Percentiles rank a stretch among this genome's conserved stretches.
Conservation (phyloP, 2,113 vertebrate genomes). For the Todiramphus saurophagus region DNA sequence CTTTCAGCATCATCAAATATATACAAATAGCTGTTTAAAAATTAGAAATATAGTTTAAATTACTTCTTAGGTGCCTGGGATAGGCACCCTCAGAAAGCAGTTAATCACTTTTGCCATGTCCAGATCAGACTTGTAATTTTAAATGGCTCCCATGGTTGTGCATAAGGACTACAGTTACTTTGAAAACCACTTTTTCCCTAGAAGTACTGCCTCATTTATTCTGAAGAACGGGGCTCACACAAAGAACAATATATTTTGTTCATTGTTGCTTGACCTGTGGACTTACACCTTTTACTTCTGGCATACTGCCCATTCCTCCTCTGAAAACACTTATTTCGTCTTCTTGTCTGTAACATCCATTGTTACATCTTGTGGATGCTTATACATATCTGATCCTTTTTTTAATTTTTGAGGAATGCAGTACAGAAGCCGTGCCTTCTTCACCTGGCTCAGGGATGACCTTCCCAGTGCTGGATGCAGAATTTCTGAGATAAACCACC, state of each 20-base stretch:
- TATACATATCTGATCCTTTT: neutral
- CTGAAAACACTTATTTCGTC: neutral
- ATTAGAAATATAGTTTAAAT: neutral
- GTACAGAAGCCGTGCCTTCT: neutral
- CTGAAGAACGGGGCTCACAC: neutral
- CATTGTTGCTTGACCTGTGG: neutral
- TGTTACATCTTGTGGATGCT: neutral
- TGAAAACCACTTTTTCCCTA: neutral
- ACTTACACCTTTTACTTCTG: neutral
- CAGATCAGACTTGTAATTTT: neutral
- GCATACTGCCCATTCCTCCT: neutral
- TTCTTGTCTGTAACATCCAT: neutral
- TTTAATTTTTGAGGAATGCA: neutral
- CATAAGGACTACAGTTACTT: neutral
- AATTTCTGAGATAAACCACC: neutral
- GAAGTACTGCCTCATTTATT: neutral
- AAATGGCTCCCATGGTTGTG: neutral
- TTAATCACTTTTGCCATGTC: neutral
- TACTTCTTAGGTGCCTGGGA: neutral
- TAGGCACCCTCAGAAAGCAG: neutral
- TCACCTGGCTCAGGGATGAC: neutral
- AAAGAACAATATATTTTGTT: neutral
- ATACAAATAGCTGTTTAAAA: neutral
- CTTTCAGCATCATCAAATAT: neutral
- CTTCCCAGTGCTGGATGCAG: neutral